phyloP scores from a whole-genome alignment of 2,888 invertebrate species.

The Palloptera scutellata region DNA sequence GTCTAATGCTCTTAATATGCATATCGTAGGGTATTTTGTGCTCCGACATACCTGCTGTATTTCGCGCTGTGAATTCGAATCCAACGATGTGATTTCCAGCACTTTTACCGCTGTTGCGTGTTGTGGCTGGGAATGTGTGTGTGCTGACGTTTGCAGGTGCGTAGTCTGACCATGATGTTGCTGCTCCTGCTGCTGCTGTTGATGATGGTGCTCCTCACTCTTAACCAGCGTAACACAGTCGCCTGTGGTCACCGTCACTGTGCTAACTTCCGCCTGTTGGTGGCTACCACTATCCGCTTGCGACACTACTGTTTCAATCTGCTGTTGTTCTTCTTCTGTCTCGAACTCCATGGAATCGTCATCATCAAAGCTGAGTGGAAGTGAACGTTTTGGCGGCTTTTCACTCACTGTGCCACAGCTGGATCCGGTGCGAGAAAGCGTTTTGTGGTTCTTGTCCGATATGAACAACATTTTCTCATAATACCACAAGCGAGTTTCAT shows the following conservation, averaged over 20 bases:
- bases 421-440: conserved; percentile 36
- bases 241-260: conserved; percentile 48
- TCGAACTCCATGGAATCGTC: conserved; percentile 61
- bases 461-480: conserved; percentile 61
- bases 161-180: conserved; percentile 40
- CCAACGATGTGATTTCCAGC: conserved; percentile 59
- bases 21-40: background rate
- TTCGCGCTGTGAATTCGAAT: conserved; percentile 60
- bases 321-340: conserved; percentile 53
- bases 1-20: background rate
- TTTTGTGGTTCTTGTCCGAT: conserved; percentile 60
- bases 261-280: conserved; percentile 41
- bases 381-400: conserved; percentile 52
- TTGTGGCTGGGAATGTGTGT: conserved; percentile 42
- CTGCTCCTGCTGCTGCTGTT: conserved; percentile 43
- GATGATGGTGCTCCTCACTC: conserved; percentile 45
- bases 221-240: conserved; percentile 57
- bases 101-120: conserved; percentile 58
- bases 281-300: conserved; percentile 44
- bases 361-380: conserved; percentile 56
- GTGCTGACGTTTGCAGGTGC: conserved; percentile 34
- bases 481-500: conserved; percentile 62
- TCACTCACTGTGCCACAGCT: conserved; percentile 28
- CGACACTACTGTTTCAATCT: conserved; percentile 38
- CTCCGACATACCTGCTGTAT: conserved; percentile 53